These are phyloP conservation scores for Nibea coibor DNA, from an alignment of 2,113 vertebrate genomes.

Conservation along the genomic window DNA sequence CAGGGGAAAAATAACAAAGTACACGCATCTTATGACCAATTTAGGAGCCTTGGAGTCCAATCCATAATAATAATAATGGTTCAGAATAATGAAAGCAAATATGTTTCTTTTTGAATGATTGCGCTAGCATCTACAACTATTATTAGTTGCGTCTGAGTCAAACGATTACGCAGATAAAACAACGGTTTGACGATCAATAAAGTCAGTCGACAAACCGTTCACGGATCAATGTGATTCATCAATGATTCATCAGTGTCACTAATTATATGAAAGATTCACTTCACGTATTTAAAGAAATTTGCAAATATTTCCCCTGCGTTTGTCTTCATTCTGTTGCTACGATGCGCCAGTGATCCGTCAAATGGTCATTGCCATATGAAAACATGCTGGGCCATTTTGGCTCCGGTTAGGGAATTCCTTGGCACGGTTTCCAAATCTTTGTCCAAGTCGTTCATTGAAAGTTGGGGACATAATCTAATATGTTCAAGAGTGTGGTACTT, in stretches of 20 bases:
- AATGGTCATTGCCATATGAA: not conserved
- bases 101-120: slow-evolving; percentile 7
- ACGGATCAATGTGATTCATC: too few species aligned
- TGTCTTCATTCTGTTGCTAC: not conserved
- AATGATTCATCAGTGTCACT: not conserved
- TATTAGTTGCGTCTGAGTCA: not conserved
- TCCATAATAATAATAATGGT: slow-evolving; percentile 1
- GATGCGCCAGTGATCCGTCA: slow-evolving; percentile 11
- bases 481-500: not conserved
- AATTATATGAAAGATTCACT: not conserved
- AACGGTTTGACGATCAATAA: slow-evolving; percentile 1
- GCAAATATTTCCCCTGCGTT: not conserved
- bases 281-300: not conserved
- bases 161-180: not conserved
- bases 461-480: not conserved
- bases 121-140: not conserved
- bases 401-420: slow-evolving; percentile 30
- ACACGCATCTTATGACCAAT: slow-evolving; percentile 53
- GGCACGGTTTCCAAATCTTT: slow-evolving; percentile 28
- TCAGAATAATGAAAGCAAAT: slow-evolving; percentile 15
- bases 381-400: slow-evolving; percentile 16
- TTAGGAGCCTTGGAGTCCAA: slow-evolving; percentile 31
- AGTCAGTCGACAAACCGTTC: not conserved
- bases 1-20: slow-evolving; percentile 46
- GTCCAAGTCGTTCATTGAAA: slow-evolving; percentile 8